phyloP scores from a whole-genome alignment of 2,113 vertebrate genomes.

The Tupaia chinensis region DNA sequence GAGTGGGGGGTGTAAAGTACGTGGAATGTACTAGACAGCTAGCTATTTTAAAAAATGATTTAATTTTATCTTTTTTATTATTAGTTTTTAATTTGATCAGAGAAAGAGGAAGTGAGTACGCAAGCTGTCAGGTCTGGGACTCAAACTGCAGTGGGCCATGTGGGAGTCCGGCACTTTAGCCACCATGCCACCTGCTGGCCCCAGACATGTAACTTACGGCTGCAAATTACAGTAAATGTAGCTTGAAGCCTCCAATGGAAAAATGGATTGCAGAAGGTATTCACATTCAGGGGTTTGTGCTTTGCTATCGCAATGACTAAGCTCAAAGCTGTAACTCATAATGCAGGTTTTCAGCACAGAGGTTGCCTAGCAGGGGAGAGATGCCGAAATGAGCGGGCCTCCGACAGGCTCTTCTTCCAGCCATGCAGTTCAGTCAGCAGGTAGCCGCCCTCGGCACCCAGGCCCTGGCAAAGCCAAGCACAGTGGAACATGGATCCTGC shows the following conservation, averaged over 20 bases:
- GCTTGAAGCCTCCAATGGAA: background rate
- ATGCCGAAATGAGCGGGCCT: background rate
- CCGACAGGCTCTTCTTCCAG: background rate
- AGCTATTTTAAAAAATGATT: background rate
- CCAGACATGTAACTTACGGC: background rate
- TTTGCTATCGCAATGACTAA: background rate
- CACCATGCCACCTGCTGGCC: too few relatives aligned
- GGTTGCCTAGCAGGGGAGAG: too few relatives aligned
- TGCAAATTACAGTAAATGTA: background rate
- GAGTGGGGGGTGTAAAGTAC: background rate
- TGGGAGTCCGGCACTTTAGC: too few relatives aligned
- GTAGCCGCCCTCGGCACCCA: too few relatives aligned
- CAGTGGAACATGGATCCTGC: background rate
- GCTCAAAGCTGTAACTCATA: background rate
- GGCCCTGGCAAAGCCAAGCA: background rate
- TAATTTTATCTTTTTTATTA: too few relatives aligned
- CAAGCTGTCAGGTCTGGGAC: too few relatives aligned
- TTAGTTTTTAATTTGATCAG: too few relatives aligned
- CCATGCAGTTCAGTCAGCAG: background rate
- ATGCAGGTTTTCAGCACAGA: background rate
- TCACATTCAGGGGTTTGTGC: background rate
- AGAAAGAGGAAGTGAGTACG: too few relatives aligned
- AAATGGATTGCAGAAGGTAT: background rate
- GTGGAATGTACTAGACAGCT: background rate
- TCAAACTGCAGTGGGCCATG: too few relatives aligned